Evolutionary conservation across 2,113 vertebrate species (phyloP).

Genomic region (Tenrec ecaudatus): DNA sequence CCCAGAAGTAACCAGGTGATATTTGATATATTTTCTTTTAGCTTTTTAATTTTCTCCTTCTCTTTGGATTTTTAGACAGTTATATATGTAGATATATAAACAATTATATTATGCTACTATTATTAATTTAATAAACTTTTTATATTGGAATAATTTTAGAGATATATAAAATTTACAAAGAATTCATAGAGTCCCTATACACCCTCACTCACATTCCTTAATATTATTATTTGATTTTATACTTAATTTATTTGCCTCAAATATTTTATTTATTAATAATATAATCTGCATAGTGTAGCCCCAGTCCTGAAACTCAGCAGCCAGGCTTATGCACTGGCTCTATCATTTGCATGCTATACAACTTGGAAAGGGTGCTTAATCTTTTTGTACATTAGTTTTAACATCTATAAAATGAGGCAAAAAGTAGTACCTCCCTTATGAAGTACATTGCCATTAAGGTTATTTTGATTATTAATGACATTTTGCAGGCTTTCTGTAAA

Average conservation of each 20-base stretch:
- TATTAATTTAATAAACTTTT: neutral
- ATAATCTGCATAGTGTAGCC: neutral
- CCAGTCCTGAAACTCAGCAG: no score
- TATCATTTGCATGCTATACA: neutral
- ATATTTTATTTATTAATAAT: neutral
- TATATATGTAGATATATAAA: conserved; percentile 6
- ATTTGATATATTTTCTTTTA: conserved; percentile 16
- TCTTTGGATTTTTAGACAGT: neutral
- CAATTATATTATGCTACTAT: neutral
- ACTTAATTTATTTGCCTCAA: neutral
- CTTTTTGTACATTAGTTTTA: neutral
- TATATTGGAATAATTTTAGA: neutral
- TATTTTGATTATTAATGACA: no score
- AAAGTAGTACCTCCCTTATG: neutral
- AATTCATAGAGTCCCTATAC: neutral
- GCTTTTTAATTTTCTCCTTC: neutral
- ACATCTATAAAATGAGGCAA: neutral
- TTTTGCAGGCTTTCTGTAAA: no score
- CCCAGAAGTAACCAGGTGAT: conserved; percentile 7
- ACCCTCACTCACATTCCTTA: neutral
- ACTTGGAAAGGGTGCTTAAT: neutral
- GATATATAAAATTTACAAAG: neutral
- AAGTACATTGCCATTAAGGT: neutral
- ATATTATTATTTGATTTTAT: conserved; percentile 17
- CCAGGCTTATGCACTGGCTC: neutral